These are phyloP conservation scores for Halotydeus destructor DNA, from an alignment of 1,140 invertebrate genomes.

Conservation along the genomic window DNA sequence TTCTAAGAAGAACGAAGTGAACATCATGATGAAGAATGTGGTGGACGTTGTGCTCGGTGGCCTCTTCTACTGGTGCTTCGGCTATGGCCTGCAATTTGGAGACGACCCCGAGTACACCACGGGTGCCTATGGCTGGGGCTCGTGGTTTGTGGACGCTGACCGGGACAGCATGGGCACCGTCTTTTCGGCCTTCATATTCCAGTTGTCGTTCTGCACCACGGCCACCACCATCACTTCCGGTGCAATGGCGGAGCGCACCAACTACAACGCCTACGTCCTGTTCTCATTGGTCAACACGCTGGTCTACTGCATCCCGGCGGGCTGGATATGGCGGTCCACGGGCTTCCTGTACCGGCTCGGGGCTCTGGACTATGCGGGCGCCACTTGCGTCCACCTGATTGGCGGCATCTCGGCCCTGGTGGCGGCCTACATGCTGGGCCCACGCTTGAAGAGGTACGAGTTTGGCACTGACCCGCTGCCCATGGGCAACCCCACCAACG, in stretches of 20 bases:
- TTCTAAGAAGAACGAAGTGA: constrained; percentile 77
- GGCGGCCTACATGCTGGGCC: constrained; percentile 68
- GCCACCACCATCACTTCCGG: constrained; percentile 29
- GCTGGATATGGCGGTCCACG: constrained; percentile 71
- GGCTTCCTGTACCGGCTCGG: constrained; percentile 60
- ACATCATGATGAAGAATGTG: constrained; percentile 87
- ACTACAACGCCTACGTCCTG: constrained; percentile 70
- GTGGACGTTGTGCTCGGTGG: constrained; percentile 77
- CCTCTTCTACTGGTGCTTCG: constrained; percentile 79
- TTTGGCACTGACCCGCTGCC: constrained; percentile 47
- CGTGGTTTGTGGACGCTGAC: constrained; percentile 28
- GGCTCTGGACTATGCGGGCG: constrained; percentile 68
- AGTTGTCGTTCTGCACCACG: constrained; percentile 25
- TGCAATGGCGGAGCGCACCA: constrained; percentile 39
- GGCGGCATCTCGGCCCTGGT: constrained; percentile 55
- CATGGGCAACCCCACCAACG: constrained; percentile 68
- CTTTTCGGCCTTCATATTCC: constrained; percentile 25
- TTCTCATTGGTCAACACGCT: constrained; percentile 72
- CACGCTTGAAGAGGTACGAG: constrained; percentile 63
- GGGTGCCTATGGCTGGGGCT: constrained; percentile 36
- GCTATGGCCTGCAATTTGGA: constrained; percentile 74
- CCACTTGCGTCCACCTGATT: constrained; percentile 74
- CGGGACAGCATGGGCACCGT: constrained; percentile 19
- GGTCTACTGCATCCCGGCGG: constrained; percentile 77
- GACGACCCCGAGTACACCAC: constrained; percentile 40